Base-by-base conservation (phyloP, 2,888 invertebrate genomes). In the Scaptomyza tumidula region DNA sequence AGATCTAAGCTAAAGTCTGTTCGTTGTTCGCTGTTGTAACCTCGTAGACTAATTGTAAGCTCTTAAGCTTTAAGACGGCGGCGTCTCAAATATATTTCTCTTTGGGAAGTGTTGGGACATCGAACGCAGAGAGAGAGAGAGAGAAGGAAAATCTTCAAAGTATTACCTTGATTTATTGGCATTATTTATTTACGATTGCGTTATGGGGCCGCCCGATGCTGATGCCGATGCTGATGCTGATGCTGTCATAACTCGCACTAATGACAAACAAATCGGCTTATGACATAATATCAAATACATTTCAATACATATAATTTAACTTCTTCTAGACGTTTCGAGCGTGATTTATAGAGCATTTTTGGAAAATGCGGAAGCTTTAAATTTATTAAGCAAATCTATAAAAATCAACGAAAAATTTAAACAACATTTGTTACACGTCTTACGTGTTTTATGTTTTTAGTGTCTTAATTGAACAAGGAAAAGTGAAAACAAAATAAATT, bases 201-300 rank as follows among this genome's bases (percentile, higher is more conserved):
- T 29, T 44, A 49, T 50, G 35, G 35, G 19, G 37, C 50, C 31
- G 9, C 6, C 5, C 27, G 27, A 29, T n/a, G 67, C 62, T 72
- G 74, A n/a, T n/a, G n/a, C n/a, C n/a, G n/a, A n/a, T n/a, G n/a
- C n/a, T n/a, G n/a, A n/a, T n/a, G n/a, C n/a, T n/a, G n/a, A 9
- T 41, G 67, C 62, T 72, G 74, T 55, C 73, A 73, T 65, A 68
- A 65, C 77, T 54, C 58, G 53, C 56, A 57, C 83, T 86, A 86
- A 88, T 88, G 88, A 83, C 84, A 65, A 43, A 14, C 65, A 75
- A 83, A 83, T 83, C 83, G 88, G 83, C 83, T 83, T 83, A 83
- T 83, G 83, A 86, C 78, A 86, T 88, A 88, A 83, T 83, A 50
- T 43, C 53, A 52, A 71, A 73, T 56, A 54, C 44, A 41, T 45